Conservation (phyloP, 2,888 invertebrate species). For the Notodonta dromedarius region DNA sequence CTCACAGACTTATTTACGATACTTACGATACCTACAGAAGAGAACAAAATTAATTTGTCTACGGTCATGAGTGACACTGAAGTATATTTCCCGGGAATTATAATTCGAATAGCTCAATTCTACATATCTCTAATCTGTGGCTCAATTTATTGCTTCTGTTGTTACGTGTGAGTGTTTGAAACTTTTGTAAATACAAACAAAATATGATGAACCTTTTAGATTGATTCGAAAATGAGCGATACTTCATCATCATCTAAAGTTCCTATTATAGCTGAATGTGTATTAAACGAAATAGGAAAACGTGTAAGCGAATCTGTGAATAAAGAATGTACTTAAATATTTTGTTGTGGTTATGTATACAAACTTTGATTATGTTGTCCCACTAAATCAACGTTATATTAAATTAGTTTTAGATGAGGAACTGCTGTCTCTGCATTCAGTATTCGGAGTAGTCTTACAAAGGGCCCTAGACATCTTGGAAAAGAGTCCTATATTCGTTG, state of each 20-base stretch:
- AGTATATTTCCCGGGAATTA: no score
- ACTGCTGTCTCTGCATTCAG: slow-evolving; percentile 81
- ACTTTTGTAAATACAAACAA: no score
- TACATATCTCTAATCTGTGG: no score
- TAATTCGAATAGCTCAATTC: no score
- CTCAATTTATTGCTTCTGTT: no score
- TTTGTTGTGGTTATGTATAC: slow-evolving; percentile 10
- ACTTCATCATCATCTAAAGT: slow-evolving; percentile 36
- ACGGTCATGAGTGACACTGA: no score
- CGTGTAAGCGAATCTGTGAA: slow-evolving; percentile 34
- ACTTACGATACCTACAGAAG: no score
- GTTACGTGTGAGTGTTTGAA: no score
- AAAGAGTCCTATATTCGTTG: slow-evolving; percentile 74
- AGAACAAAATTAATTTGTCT: no score
- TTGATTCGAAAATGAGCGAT: slow-evolving; percentile 35
- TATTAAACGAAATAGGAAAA: slow-evolving; percentile 51
- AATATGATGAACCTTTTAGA: no score
- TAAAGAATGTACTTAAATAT: slow-evolving; percentile 40
- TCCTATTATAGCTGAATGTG: slow-evolving; percentile 43
- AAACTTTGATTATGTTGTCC: background rate
- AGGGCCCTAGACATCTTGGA: slow-evolving; percentile 87
- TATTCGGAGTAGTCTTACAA: slow-evolving; percentile 84
- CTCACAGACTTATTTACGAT: no score
- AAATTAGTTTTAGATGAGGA: slow-evolving; percentile 83
- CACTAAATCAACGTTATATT: background rate